Conservation (phyloP, 2,113 vertebrate genomes). For the Bolborhynchus lineola region DNA sequence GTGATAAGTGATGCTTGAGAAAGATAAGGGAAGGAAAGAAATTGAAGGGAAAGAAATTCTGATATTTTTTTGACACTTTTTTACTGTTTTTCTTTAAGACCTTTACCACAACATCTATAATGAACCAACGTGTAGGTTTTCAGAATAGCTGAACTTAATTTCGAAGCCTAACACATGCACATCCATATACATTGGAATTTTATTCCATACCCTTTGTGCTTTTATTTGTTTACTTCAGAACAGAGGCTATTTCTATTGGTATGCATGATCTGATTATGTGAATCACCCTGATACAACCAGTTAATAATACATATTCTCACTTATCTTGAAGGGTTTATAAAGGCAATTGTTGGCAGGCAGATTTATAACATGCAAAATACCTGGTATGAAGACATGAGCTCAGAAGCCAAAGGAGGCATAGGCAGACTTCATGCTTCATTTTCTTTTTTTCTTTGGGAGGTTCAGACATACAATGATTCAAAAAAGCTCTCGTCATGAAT, state of each 20-base stretch:
- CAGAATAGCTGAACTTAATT: not conserved
- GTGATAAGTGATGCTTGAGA: constrained; percentile 9
- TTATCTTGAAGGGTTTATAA: not conserved
- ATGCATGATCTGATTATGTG: not conserved
- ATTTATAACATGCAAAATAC: not conserved
- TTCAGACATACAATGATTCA: not conserved
- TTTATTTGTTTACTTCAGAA: not conserved
- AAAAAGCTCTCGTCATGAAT: not conserved
- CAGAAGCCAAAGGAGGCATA: not conserved
- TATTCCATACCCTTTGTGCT: not conserved
- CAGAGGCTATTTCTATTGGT: not conserved
- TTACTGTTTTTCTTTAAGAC: not conserved
- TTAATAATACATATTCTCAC: not conserved
- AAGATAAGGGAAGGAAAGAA: not conserved
- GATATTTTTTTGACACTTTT: not conserved
- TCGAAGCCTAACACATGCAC: not conserved
- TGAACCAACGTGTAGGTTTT: not conserved
- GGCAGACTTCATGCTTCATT: not conserved
- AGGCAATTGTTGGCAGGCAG: not conserved
- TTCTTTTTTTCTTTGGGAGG: not conserved
- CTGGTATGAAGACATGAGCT: not conserved
- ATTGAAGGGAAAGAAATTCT: not conserved
- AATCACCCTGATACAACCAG: not conserved
- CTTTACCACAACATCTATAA: not conserved
- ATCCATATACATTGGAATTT: not conserved